Percentiles rank a stretch among this genome's conserved stretches.
phyloP scores from a whole-genome alignment of 2,113 vertebrate species.

The Corydoras maculifer region DNA sequence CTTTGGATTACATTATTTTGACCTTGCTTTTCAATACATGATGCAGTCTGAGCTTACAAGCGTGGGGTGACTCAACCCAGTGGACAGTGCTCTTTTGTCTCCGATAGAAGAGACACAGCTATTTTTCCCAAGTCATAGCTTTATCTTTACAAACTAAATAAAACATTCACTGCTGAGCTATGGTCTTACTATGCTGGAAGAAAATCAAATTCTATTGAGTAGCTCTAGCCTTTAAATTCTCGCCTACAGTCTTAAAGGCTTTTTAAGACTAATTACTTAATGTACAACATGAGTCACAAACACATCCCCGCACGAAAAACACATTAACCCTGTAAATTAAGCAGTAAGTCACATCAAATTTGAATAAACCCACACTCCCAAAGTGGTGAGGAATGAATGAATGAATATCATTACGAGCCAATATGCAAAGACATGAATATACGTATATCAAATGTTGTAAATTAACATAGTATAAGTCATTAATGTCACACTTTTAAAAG shows the following conservation, averaged over 20 bases:
- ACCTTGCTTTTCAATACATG: neutral
- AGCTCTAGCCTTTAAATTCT: neutral
- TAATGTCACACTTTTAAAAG: too few relatives aligned
- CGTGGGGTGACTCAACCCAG: constrained; percentile 5
- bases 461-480: too few relatives aligned
- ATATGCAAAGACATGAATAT: neutral
- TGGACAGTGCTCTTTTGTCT: neutral
- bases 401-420: too few relatives aligned
- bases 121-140: neutral
- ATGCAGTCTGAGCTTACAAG: neutral
- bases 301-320: neutral
- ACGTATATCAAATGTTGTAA: too few relatives aligned
- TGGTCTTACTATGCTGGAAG: too few relatives aligned
- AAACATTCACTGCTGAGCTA: too few relatives aligned
- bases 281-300: constrained; percentile 2
- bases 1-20: constrained; percentile 2
- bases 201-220: neutral
- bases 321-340: constrained; percentile 1
- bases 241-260: constrained; percentile 1
- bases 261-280: constrained; percentile 16
- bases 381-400: neutral
- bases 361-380: neutral
- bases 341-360: constrained; percentile 3
- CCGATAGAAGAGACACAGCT: neutral
- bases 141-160: constrained; percentile 4